Base-by-base conservation (phyloP, 2,888 invertebrate genomes). In the Tetropium fuscum region DNA sequence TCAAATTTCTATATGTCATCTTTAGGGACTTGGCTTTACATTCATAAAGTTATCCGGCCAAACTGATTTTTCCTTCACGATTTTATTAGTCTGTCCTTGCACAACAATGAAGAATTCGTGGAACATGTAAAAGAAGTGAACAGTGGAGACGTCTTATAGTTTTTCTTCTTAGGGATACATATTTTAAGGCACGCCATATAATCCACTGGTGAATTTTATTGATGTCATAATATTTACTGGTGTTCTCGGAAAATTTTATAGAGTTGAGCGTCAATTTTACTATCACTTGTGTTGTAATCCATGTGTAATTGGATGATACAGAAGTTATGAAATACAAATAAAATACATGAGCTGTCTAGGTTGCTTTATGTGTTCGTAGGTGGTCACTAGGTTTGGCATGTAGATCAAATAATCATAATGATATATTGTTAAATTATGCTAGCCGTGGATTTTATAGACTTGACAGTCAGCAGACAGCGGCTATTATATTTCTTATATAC, bases 1-100 rank as follows among this genome's bases (percentile, higher is more conserved):
- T 79, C 72, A 68, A 72, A 73, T 78, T 80, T 77, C 60, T 78
- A 79, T 78, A 74, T 69, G 79, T 80, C 80, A 80, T 76, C 72
- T 69, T 74, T 67, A 60, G 64, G 73, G 71, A 72, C 69, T 72
- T 63, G 66, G 66, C 57, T 68, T 67, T 47, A 61, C 65, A 63
- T 67, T 66, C 66, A 62, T 60, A 65, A 62, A 64, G 45, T 27
- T 20, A 34, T 51, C 27, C 13, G 36, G 43, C 15, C 22, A 22
- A 15, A 6, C 8, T 13, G 32, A 10, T 18, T 53, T 53, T 53
- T 43, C 11, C 43, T 36, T 8, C 40, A 51, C 51, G 40, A 27
- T 27, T 27, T 38, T 38, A 20, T 48, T 22, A 32, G 20, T 20
- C 13, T 40, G 18, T 18, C n/a, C 36, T 19, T 16, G 5, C 16